Evolutionary conservation across 2,113 vertebrate genomes (phyloP).

Genomic region (Mustelus asterias): DNA sequence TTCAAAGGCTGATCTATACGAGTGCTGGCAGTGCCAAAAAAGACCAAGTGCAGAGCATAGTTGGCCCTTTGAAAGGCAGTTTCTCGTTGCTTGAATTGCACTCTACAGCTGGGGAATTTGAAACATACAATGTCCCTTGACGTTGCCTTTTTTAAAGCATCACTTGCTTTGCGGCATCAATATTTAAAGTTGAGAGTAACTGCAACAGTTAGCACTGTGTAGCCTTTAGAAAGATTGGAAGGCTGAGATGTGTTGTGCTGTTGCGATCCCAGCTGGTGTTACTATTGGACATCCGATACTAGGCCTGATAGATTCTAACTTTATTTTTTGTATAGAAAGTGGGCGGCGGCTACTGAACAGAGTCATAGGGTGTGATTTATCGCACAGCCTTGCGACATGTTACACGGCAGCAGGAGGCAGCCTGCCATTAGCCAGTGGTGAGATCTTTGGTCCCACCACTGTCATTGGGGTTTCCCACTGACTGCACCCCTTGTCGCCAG

Average conservation of each 20-base stretch:
- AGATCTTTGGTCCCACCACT: too few species aligned
- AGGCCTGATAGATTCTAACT: too few species aligned
- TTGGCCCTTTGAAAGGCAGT: background rate
- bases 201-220: background rate
- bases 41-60: background rate
- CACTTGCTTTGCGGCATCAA: background rate
- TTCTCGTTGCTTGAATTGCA: background rate
- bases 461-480: too few species aligned
- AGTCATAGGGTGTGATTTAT: too few species aligned
- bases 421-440: too few species aligned
- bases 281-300: too few species aligned
- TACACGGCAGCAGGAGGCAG: too few species aligned
- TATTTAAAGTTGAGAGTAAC: background rate
- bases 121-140: background rate
- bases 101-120: background rate
- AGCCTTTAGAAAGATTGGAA: background rate
- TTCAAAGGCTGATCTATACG: background rate
- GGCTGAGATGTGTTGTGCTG: background rate
- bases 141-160: background rate
- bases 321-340: too few species aligned
- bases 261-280: too few species aligned
- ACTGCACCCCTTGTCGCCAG: too few species aligned
- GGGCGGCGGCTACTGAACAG: too few species aligned
- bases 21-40: background rate
- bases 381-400: too few species aligned